These are phyloP conservation scores for Pyrgus malvae DNA, from an alignment of 2,888 invertebrate species.

Conservation along the genomic window DNA sequence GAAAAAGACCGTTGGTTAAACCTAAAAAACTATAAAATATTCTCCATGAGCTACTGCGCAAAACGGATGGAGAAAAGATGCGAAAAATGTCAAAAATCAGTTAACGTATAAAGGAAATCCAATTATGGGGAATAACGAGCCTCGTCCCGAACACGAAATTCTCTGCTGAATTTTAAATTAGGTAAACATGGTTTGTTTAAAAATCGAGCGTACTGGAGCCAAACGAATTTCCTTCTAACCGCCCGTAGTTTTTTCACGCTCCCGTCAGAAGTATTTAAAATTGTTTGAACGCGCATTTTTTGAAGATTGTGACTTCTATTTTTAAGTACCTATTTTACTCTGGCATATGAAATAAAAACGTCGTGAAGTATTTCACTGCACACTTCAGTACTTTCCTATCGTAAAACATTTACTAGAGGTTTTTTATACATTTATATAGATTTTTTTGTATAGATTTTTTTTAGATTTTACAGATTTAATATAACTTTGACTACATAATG, in stretches of 20 bases:
- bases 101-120: conserved; percentile 45
- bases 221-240: conserved; percentile 34
- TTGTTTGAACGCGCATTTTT: too few species aligned
- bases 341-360: too few species aligned
- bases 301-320: too few species aligned
- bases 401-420: too few species aligned
- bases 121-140: conserved; percentile 53
- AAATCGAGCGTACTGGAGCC: conserved; percentile 32
- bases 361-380: too few species aligned
- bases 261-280: background rate
- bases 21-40: conserved; percentile 2
- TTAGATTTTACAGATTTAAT: too few species aligned
- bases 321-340: too few species aligned
- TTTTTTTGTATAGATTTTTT: too few species aligned
- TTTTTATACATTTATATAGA: too few species aligned
- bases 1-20: too few species aligned
- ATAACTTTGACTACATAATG: too few species aligned
- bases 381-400: too few species aligned
- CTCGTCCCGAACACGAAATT: conserved; percentile 50
- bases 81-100: conserved; percentile 41
- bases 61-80: conserved; percentile 29
- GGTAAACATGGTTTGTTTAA: conserved; percentile 45
- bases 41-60: conserved; percentile 30
- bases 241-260: conserved; percentile 16
- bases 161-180: conserved; percentile 49